Evolutionary conservation across 2,888 invertebrate genomes (phyloP).

Genomic region (Scaptomyza polygonia): DNA sequence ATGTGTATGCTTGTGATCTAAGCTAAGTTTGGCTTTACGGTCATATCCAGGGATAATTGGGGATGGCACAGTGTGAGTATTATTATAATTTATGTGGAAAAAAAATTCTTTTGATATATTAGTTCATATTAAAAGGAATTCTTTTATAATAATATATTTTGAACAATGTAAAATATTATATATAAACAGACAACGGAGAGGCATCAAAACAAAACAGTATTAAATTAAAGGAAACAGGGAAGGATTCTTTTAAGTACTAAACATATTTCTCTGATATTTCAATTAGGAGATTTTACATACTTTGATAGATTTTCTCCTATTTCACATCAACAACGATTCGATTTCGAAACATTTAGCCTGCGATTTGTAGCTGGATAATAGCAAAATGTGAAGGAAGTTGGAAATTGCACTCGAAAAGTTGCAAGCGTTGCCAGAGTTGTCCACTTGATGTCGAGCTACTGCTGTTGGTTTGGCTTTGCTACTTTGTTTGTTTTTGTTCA

Average conservation of each 20-base stretch:
- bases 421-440: conserved; percentile 35
- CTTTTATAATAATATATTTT: no score
- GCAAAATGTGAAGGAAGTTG: conserved; percentile 30
- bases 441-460: conserved; percentile 45
- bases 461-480: conserved; percentile 35
- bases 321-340: neutral
- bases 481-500: conserved; percentile 56
- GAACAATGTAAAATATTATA: neutral
- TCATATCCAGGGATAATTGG: conserved; percentile 27
- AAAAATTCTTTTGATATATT: no score
- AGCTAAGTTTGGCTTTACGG: conserved; percentile 11
- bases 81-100: neutral
- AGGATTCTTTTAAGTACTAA: no score
- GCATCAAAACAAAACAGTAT: no score
- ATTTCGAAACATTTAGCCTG: neutral
- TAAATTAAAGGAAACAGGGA: no score
- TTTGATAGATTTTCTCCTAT: neutral
- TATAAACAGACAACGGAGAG: neutral
- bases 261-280: neutral
- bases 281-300: neutral
- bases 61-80: conserved; percentile 9
- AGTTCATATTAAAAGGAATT: no score
- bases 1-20: conserved; percentile 25
- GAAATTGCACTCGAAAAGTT: conserved; percentile 60
- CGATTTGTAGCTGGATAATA: conserved; percentile 19